These are phyloP conservation scores for Bombus vancouverensis DNA, from an alignment of 1,140 invertebrate genomes.

Conservation along the genomic window DNA sequence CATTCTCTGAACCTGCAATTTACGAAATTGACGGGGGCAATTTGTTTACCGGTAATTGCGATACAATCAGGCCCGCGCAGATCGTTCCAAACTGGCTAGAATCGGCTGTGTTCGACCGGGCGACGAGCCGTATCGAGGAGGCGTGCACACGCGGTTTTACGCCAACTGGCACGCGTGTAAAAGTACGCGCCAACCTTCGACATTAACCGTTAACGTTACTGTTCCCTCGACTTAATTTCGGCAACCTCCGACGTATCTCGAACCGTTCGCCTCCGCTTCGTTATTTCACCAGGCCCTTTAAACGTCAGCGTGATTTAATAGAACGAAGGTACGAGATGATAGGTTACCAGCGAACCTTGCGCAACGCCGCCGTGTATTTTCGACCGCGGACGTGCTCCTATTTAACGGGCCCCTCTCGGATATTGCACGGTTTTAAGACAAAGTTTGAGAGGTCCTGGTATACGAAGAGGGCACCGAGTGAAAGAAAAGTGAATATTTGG, in stretches of 20 bases:
- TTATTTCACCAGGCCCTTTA: not conserved
- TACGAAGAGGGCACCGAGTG: not conserved
- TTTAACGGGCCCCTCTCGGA: not conserved
- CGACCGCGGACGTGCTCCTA: slow-evolving; percentile 12
- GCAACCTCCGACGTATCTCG: not conserved
- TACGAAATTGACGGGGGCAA: slow-evolving; percentile 76
- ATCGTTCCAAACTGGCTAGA: slow-evolving; percentile 65
- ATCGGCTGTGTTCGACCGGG: slow-evolving; percentile 45
- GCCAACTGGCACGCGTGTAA: slow-evolving; percentile 29
- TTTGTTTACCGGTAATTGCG: slow-evolving; percentile 77
- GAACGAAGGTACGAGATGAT: slow-evolving; percentile 25
- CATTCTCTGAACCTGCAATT: slow-evolving; percentile 76
- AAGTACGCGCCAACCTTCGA: not conserved
- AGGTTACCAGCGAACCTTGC: not conserved
- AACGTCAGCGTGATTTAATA: slow-evolving; percentile 40
- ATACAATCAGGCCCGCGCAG: slow-evolving; percentile 70
- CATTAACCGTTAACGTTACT: slow-evolving; percentile 24
- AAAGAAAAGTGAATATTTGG: not conserved
- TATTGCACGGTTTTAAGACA: not conserved
- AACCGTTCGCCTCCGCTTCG: not conserved
- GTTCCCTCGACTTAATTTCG: slow-evolving; percentile 36
- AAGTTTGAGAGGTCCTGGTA: not conserved
- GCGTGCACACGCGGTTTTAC: slow-evolving; percentile 17
- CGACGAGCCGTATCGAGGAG: slow-evolving; percentile 12
- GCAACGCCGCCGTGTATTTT: slow-evolving; percentile 13